phyloP scores from a whole-genome alignment of 1,140 invertebrate genomes.

The Aphis craccivora region DNA sequence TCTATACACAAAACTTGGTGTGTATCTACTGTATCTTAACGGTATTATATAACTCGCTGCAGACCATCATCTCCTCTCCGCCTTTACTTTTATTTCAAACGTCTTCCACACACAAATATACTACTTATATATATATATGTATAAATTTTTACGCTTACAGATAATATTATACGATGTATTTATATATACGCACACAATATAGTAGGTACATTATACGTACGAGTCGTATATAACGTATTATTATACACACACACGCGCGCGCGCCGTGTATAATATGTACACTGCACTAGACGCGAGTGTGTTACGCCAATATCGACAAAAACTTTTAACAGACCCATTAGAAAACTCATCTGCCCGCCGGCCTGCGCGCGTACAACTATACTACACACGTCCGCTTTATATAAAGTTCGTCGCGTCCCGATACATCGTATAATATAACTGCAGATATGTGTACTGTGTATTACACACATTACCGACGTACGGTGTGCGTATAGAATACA shows the following conservation, averaged over 20 bases:
- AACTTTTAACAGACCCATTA: slow-evolving; percentile 40
- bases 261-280: neutral
- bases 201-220: no score
- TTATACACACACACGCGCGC: no score
- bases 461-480: neutral
- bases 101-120: neutral
- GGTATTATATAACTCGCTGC: neutral
- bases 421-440: neutral
- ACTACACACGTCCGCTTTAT: neutral
- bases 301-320: neutral
- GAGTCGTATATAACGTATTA: no score
- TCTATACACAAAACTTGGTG: neutral
- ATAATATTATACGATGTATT: neutral
- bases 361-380: neutral
- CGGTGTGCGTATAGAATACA: neutral
- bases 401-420: neutral
- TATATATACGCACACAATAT: no score
- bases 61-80: neutral
- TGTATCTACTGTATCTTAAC: neutral
- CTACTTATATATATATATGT: neutral
- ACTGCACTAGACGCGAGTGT: neutral
- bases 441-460: neutral
- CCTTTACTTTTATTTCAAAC: slow-evolving; percentile 16
- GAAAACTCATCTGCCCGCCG: neutral
- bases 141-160: neutral